Percentiles rank a stretch among this genome's conserved stretches.
Evolutionary conservation across 2,113 vertebrate species (phyloP).

Genomic region (Rhombomys opimus): DNA sequence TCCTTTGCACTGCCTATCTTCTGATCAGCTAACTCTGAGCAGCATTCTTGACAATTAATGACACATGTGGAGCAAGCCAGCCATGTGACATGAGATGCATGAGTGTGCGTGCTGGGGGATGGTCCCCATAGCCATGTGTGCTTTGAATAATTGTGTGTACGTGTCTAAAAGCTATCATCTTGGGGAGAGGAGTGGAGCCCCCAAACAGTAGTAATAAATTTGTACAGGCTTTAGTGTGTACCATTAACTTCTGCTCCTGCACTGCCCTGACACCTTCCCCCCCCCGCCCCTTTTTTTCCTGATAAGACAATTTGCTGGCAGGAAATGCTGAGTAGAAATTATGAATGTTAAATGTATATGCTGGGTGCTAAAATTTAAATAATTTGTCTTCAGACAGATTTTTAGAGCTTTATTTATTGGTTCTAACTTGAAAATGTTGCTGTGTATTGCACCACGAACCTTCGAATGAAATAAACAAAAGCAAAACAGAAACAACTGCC

Average conservation of each 20-base stretch:
- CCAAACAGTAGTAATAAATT: constrained; percentile 22
- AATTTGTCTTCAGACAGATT: not conserved
- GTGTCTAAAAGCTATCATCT: not conserved
- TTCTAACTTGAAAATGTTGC: constrained; percentile 29
- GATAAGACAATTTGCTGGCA: constrained; percentile 61
- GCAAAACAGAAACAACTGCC: not conserved
- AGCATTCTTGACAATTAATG: constrained; percentile 67
- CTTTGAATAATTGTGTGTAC: not conserved
- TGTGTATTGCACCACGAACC: not conserved
- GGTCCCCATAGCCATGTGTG: not conserved
- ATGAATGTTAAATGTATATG: constrained; percentile 32
- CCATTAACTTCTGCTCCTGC: constrained; percentile 20
- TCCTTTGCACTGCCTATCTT: constrained; percentile 70
- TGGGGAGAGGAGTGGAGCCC: not conserved
- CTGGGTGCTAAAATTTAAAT: constrained; percentile 32
- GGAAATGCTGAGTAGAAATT: constrained; percentile 3
- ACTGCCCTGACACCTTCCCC: not conserved
- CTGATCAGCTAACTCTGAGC: constrained; percentile 63
- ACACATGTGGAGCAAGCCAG: constrained; percentile 41
- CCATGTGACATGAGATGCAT: not conserved
- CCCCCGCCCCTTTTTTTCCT: not conserved
- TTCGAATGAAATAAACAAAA: constrained; percentile 3
- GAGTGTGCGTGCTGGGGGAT: not conserved
- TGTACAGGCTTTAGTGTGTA: not conserved
- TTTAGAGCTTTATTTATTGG: not conserved